These are phyloP conservation scores for Drosophila ezoana DNA, from an alignment of 2,888 invertebrate species.

Conservation along the genomic window DNA sequence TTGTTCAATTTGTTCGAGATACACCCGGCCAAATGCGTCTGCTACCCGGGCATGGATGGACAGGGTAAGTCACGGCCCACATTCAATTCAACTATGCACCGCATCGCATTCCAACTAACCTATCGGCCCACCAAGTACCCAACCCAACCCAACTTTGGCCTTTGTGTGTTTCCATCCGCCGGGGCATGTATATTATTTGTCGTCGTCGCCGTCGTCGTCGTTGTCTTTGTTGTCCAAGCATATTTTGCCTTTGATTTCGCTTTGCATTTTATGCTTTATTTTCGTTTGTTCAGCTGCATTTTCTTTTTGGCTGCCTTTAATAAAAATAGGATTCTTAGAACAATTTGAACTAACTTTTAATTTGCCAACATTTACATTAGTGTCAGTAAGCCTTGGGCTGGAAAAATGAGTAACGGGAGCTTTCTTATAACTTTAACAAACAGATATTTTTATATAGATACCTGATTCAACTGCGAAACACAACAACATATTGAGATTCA, in stretches of 20 bases:
- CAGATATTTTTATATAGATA: neutral
- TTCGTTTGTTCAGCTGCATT: constrained; percentile 3
- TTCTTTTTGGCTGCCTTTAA: constrained; percentile 14
- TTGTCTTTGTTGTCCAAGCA: constrained; percentile 22
- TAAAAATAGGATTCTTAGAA: constrained; percentile 2
- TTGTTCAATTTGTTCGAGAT: constrained; percentile 97
- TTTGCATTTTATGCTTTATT: constrained; percentile 23
- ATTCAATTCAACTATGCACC: constrained; percentile 56
- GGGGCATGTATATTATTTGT: constrained; percentile 45
- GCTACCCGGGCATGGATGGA: constrained; percentile 90
- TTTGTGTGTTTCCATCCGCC: constrained; percentile 50
- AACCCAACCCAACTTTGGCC: constrained; percentile 28
- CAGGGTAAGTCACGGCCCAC: constrained; percentile 74
- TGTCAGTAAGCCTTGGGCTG: neutral
- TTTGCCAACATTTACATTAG: neutral
- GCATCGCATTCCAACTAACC: constrained; percentile 62
- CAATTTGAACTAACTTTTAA: neutral
- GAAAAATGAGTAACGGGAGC: neutral
- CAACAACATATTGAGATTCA: neutral
- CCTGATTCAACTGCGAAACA: neutral
- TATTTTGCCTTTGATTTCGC: constrained; percentile 38
- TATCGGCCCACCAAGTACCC: constrained; percentile 22
- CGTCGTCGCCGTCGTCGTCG: constrained; percentile 25
- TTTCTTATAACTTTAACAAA: neutral
- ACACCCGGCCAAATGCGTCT: constrained; percentile 94